phyloP scores from a whole-genome alignment of 2,113 vertebrate genomes.

The Brachionichthys hirsutus region DNA sequence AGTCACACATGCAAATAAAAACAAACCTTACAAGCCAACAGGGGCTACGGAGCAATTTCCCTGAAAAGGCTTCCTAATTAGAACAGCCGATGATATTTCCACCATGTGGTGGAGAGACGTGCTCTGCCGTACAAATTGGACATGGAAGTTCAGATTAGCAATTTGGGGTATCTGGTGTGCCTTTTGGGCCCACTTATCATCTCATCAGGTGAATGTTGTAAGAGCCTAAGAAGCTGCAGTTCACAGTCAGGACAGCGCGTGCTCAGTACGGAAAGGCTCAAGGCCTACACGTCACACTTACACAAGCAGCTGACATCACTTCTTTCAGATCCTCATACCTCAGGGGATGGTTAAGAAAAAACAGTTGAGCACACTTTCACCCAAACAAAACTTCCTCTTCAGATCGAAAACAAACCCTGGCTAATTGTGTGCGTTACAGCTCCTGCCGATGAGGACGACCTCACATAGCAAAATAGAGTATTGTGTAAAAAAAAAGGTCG shows the following conservation, averaged over 20 bases:
- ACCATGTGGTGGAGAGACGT: slow-evolving; percentile 38
- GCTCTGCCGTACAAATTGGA: slow-evolving; percentile 16
- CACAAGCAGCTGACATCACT: slow-evolving; percentile 33
- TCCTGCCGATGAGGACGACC: slow-evolving; percentile 45
- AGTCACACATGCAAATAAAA: slow-evolving; percentile 51
- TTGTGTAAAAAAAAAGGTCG: slow-evolving; percentile 52
- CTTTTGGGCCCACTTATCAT: slow-evolving; percentile 38
- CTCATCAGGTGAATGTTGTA: slow-evolving; percentile 45
- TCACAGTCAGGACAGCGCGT: slow-evolving; percentile 39
- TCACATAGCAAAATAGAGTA: slow-evolving; percentile 38
- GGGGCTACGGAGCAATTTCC: slow-evolving; percentile 33
- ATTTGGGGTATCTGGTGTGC: slow-evolving; percentile 30
- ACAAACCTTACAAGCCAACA: slow-evolving; percentile 30
- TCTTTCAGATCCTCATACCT: slow-evolving; percentile 42
- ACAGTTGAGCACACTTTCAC: slow-evolving; percentile 49
- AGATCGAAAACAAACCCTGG: slow-evolving; percentile 57
- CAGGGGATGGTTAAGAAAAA: slow-evolving; percentile 32
- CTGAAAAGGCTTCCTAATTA: slow-evolving; percentile 62
- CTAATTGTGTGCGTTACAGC: slow-evolving; percentile 47
- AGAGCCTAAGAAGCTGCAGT: slow-evolving; percentile 29
- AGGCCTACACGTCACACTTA: slow-evolving; percentile 10
- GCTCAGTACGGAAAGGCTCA: slow-evolving; percentile 9
- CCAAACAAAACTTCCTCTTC: slow-evolving; percentile 48
- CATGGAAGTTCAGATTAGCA: slow-evolving; percentile 23
- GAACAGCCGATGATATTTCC: slow-evolving; percentile 55